phyloP scores from a whole-genome alignment of 2,113 vertebrate genomes.

The Trogon surrucura region DNA sequence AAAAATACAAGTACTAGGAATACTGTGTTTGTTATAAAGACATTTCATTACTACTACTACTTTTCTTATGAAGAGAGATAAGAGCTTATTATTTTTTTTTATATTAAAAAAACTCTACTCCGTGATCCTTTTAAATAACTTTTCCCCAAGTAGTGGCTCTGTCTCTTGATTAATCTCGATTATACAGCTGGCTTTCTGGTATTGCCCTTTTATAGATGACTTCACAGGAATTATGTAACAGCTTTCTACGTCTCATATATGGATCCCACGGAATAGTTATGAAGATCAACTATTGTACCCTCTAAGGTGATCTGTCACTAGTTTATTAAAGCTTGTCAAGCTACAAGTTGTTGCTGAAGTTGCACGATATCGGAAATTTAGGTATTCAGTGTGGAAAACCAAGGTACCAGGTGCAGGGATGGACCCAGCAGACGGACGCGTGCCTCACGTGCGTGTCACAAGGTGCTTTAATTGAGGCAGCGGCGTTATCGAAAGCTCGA shows the following conservation, averaged over 20 bases:
- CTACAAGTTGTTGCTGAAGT: background rate
- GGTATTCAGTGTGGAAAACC: background rate
- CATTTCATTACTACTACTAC: background rate
- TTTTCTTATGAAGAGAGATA: background rate
- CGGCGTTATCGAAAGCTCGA: background rate
- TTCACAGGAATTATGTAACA: background rate
- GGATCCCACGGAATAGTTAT: background rate
- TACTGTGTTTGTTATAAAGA: background rate
- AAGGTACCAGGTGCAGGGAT: background rate
- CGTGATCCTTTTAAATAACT: background rate
- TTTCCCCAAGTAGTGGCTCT: background rate
- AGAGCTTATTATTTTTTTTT: background rate
- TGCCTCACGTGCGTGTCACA: background rate
- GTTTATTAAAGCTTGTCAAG: background rate
- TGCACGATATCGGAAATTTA: background rate
- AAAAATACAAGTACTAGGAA: background rate
- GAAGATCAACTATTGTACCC: background rate
- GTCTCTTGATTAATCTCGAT: background rate
- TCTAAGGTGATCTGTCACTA: background rate
- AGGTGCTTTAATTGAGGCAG: background rate
- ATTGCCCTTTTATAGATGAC: background rate
- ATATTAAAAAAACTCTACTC: background rate
- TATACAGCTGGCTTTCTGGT: background rate
- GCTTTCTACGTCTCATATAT: background rate
- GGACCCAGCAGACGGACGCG: background rate